A percentile compares a stretch with the other conserved stretches of the same genome.
phyloP scores from a whole-genome alignment of 2,113 vertebrate genomes.

The Ancistrus triradiatus region DNA sequence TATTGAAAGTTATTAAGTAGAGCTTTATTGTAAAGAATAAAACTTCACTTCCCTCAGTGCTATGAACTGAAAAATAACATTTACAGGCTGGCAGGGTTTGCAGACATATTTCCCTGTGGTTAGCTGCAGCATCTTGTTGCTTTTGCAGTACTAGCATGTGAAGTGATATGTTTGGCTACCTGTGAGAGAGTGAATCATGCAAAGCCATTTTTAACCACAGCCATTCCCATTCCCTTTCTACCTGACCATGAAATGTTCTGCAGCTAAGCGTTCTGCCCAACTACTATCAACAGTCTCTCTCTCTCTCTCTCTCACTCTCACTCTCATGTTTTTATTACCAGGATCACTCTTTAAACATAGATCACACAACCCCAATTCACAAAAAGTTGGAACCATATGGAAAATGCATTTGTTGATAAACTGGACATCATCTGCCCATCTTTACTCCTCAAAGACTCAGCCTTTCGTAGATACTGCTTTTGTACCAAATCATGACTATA shows the following conservation, averaged over 20 bases:
- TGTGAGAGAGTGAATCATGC: conserved; percentile 4
- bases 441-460: too few relatives aligned
- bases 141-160: not conserved
- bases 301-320: too few relatives aligned
- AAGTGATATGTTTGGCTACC: not conserved
- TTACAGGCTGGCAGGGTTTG: not conserved
- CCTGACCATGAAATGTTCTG: conserved; percentile 26
- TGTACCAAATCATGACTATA: too few relatives aligned
- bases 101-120: not conserved
- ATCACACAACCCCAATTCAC: too few relatives aligned
- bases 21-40: not conserved
- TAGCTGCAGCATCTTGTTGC: not conserved
- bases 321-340: too few relatives aligned
- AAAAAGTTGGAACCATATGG: too few relatives aligned
- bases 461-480: too few relatives aligned
- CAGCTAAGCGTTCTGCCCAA: conserved; percentile 13
- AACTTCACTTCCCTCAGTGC: not conserved
- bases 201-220: conserved; percentile 20
- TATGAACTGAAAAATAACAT: not conserved
- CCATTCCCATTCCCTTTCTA: conserved; percentile 15
- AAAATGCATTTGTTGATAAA: too few relatives aligned
- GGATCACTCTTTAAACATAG: too few relatives aligned
- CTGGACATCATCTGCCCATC: too few relatives aligned
- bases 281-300: too few relatives aligned
- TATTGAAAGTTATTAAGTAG: too few relatives aligned